Evolutionary conservation across 2,113 vertebrate species (phyloP).

Genomic region (Phylloscopus whistleri): DNA sequence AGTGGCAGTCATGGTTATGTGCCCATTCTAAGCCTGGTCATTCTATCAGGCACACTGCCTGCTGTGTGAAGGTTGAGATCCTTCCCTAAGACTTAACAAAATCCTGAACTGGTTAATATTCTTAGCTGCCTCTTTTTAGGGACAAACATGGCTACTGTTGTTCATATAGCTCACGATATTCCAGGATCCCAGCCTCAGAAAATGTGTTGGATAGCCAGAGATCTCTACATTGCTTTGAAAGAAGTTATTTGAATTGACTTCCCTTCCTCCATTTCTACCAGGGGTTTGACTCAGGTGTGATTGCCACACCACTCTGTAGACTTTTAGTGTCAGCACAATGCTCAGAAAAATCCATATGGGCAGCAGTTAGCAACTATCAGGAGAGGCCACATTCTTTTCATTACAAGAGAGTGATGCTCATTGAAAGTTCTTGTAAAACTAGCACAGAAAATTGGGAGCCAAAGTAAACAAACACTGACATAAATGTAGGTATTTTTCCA

Average conservation of each 20-base stretch:
- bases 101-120: background rate
- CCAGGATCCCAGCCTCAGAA: background rate
- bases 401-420: background rate
- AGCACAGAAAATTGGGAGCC: background rate
- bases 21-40: background rate
- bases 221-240: background rate
- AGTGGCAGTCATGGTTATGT: background rate
- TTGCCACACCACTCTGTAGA: background rate
- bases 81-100: background rate
- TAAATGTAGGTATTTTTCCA: background rate
- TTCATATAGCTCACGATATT: background rate
- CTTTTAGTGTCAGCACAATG: background rate
- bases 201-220: background rate
- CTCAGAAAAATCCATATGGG: background rate
- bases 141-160: background rate
- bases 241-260: background rate
- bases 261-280: background rate
- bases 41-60: background rate
- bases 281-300: background rate
- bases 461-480: background rate
- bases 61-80: background rate
- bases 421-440: background rate
- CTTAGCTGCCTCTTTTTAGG: background rate
- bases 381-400: background rate
- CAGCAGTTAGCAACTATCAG: background rate